A percentile compares a stretch with the other conserved stretches of the same genome.
These are phyloP conservation scores for Gambusia affinis DNA, from an alignment of 2,113 vertebrate genomes.

Conservation along the genomic window DNA sequence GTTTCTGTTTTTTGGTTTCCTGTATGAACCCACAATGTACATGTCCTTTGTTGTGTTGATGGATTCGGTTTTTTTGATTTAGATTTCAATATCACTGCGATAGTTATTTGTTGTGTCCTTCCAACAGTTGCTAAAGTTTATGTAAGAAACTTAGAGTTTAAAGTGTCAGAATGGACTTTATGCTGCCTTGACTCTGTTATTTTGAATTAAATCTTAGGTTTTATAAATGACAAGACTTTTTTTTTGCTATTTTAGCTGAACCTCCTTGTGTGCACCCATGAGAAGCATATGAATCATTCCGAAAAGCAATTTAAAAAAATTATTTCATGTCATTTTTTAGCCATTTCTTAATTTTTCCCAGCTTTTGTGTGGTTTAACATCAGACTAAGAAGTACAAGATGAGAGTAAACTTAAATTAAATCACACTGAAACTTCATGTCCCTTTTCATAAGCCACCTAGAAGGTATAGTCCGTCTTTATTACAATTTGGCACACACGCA, in stretches of 20 bases:
- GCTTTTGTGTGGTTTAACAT: background rate
- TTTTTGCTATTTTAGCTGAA: background rate
- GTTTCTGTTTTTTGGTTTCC: constrained; percentile 37
- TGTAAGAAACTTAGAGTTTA: constrained; percentile 59
- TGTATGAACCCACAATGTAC: constrained; percentile 50
- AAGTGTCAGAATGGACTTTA: constrained; percentile 1
- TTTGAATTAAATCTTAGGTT: background rate
- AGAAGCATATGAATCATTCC: background rate
- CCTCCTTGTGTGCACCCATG: background rate
- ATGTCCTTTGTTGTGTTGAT: constrained; percentile 58
- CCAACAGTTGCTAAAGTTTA: constrained; percentile 45
- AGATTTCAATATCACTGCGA: constrained; percentile 45
- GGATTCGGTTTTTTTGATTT: constrained; percentile 47
- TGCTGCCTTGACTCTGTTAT: constrained; percentile 13
- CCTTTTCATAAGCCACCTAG: background rate
- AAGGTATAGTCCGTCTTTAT: background rate
- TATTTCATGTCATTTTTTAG: background rate
- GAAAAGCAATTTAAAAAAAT: background rate
- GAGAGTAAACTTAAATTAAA: no score
- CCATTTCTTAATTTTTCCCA: background rate
- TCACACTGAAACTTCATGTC: background rate
- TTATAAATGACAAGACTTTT: background rate
- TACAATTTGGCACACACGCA: background rate
- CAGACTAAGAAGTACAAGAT: no score
- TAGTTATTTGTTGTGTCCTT: constrained; percentile 51